These are phyloP conservation scores for Globicephala melas DNA, from an alignment of 2,113 vertebrate genomes.

Conservation along the genomic window DNA sequence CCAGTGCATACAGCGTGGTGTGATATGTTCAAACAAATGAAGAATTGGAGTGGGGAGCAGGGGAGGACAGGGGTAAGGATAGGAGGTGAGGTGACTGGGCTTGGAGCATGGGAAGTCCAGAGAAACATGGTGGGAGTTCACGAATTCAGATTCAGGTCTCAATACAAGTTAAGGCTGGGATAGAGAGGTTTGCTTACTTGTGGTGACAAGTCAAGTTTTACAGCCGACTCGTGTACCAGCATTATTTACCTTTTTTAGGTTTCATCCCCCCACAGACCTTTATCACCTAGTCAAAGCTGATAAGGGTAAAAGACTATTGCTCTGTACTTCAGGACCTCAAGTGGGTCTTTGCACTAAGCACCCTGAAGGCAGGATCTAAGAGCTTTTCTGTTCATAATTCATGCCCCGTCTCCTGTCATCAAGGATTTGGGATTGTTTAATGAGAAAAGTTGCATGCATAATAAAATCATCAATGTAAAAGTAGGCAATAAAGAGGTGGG, in stretches of 20 bases:
- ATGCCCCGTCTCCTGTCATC: background rate
- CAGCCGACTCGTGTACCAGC: background rate
- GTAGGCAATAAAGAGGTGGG: background rate
- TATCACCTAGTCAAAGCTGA: background rate
- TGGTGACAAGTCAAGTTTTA: background rate
- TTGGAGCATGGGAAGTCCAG: background rate
- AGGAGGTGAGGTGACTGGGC: background rate
- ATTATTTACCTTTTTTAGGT: background rate
- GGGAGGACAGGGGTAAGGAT: background rate
- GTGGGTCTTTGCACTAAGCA: background rate
- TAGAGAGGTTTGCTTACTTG: background rate
- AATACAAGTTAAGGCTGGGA: background rate
- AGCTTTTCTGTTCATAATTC: background rate
- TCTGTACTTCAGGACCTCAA: background rate
- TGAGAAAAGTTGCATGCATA: background rate
- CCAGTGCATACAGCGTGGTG: background rate
- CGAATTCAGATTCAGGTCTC: background rate
- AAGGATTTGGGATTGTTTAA: background rate
- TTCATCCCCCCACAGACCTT: background rate
- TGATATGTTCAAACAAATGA: background rate
- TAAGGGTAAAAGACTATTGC: background rate
- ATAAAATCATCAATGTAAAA: constrained; percentile 5
- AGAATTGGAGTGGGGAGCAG: background rate
- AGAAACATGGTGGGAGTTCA: background rate
- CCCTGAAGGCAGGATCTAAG: background rate